Base-by-base conservation (phyloP, 2,797 vertebrate species). In the Heterohyrax brucei region DNA sequence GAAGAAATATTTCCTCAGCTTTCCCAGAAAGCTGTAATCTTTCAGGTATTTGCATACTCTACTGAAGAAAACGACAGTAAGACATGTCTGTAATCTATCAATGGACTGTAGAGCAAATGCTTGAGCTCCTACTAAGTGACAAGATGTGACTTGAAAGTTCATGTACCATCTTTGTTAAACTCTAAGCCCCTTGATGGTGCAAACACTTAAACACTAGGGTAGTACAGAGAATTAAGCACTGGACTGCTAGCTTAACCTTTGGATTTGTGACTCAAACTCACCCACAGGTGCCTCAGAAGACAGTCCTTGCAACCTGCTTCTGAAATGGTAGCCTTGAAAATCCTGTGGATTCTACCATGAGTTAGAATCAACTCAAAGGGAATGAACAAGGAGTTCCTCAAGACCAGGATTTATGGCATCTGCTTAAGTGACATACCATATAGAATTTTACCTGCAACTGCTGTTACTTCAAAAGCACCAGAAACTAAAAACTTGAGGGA, bases 381-480 rank as follows among this genome's bases (percentile, higher is more conserved):
- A 3, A 73, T 19, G 39, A 30, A 66, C 64, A 72, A 72, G 22
- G 33, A 70, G 19, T 82, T 96, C 75, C 87, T 94, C 39, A 90
- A 89, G 75, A 95, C 88, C 53, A 79, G 59, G 77, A 89, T 76
- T 56, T 82, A 30, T 30, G 68, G 81, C 94, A 95, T 83, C 86
- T 92, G 50, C 73, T 94, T 96, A 82, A 86, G 94, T 93, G 80
- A 53, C 77, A 93, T 39, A 21, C n/a, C 75, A 59, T 85, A 75
- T 92, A 95, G 95, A 94, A 62, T 94, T 95, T 48, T 19, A 73
- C 50, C 39, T 92, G 90, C n/a, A 93, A 83, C 83, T 95, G 86
- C 33, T 95, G 19, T 39, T 95, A 77, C 72, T 96, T 66, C 89
- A 76, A 91, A 97, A 95, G 92, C 73, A 96, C 39, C 48, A 96